Evolutionary conservation across 2,797 vertebrate genomes (phyloP), one percentile per base, ranked within the genome.

Genomic region (Falco cherrug): DNA sequence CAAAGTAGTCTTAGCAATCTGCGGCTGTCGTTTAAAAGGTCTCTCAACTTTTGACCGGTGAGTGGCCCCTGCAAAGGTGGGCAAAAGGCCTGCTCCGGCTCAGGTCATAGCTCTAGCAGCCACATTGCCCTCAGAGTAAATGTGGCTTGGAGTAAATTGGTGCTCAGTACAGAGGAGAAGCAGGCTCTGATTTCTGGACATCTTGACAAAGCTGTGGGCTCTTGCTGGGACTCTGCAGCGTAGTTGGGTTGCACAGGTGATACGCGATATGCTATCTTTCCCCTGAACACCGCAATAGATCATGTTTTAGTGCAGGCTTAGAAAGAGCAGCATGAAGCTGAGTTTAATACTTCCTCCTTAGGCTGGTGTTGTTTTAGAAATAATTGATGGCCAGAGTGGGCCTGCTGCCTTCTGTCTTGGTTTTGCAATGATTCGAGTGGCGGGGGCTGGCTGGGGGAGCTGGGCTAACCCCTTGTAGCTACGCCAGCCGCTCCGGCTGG

Each of bases 321-420:
- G 70, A 17, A 65, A 51, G 78, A 95, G 41, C 77, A 65, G 53
- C 53, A 4, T 35, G 83, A 75, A 87, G 54, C 48, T 1, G 12
- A 78, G 68, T 94, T 61, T 51, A 80, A 65, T 56, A 41, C 71
- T 95, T 97, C 63, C 74, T 94, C 63, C 77, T 89, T 61, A 43
- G 60, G 53, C 84, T 43, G 59, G 20, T 15, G 48, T 68, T 21
- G 45, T 45, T 84, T 87, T 84, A 48, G 93, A 81, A 89, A 70
- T 78, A 70, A 85, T 16, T 37, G 82, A 86, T 73, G 77, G 56
- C 48, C 19, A 1, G 73, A 31, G 54, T 0, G 1, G 82, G 69
- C 29, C 65, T 14, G 51, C 45, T 69, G 9, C 59, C 31, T 19
- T 47, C 20, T 56, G 41, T 11, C n/a, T 68, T 8, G 70, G 17